A percentile compares a stretch with the other conserved stretches of the same genome.
phyloP scores from a whole-genome alignment of 2,797 vertebrate species.

The Delichon dasypus region DNA sequence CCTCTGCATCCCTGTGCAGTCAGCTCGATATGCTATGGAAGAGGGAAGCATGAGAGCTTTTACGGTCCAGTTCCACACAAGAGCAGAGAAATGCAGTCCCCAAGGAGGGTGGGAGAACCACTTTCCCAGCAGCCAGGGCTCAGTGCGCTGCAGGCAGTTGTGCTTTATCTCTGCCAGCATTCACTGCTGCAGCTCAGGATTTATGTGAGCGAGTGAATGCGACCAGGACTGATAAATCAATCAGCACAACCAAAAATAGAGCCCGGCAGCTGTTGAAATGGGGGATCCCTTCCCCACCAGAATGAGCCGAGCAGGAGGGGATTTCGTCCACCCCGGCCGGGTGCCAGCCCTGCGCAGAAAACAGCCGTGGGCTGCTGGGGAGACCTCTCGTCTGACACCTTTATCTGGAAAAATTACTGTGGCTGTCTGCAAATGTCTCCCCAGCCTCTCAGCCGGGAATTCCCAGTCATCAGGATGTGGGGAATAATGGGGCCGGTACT shows the following conservation, averaged over 20 bases:
- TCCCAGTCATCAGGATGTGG: neutral
- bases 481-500: neutral
- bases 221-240: conserved; percentile 41
- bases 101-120: neutral
- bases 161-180: neutral
- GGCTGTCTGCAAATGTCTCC: neutral
- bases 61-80: neutral
- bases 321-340: neutral
- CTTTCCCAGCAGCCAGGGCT: neutral
- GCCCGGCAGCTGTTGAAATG: neutral
- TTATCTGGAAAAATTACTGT: conserved; percentile 44
- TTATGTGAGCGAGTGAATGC: neutral
- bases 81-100: neutral
- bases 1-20: neutral
- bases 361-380: neutral
- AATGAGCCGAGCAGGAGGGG: neutral
- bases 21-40: neutral
- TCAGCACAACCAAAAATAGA: conserved; percentile 41
- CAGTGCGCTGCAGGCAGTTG: neutral
- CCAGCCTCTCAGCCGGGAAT: neutral
- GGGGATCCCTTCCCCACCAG: conserved; percentile 32
- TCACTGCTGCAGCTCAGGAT: neutral
- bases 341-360: neutral
- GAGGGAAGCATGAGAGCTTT: neutral
- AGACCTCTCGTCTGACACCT: neutral